Evolutionary conservation across 1,140 invertebrate genomes (phyloP).

Genomic region (Heliconius hewitsoni): DNA sequence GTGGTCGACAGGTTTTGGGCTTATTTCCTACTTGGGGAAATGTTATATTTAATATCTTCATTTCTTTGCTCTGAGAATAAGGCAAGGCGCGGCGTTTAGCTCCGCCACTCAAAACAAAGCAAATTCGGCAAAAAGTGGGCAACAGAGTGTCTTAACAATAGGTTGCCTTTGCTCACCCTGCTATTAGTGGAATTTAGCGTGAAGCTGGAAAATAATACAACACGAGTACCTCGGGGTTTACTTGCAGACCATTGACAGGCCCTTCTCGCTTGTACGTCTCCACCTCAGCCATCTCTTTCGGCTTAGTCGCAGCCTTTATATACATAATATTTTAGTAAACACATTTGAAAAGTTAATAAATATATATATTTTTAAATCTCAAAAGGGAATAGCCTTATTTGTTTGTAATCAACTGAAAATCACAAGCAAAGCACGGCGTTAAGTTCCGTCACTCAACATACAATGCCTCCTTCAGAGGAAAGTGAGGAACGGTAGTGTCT

Average conservation of each 20-base stretch:
- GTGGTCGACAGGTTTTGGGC: too few relatives aligned
- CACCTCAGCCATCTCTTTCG: not conserved
- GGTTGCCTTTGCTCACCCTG: not conserved
- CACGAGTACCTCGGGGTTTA: not conserved
- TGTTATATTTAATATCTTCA: not conserved
- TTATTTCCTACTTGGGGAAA: too few relatives aligned
- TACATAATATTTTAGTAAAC: not conserved
- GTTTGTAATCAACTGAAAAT: too few relatives aligned
- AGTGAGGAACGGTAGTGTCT: too few relatives aligned
- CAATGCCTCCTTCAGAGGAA: too few relatives aligned
- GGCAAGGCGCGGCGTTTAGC: not conserved
- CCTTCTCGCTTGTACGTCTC: not conserved
- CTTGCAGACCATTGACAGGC: constrained; percentile 1
- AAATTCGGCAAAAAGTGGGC: too few relatives aligned
- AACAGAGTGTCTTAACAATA: too few relatives aligned
- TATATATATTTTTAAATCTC: too few relatives aligned
- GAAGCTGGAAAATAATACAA: not conserved
- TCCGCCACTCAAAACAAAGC: too few relatives aligned
- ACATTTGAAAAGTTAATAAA: not conserved
- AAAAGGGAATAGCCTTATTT: too few relatives aligned
- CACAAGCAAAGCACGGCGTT: too few relatives aligned
- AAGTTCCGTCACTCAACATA: too few relatives aligned
- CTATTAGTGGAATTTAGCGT: not conserved
- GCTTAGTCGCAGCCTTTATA: not conserved
- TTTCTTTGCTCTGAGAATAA: not conserved